Evolutionary conservation across 2,113 vertebrate genomes (phyloP).

Genomic region (Diadophis punctatus): DNA sequence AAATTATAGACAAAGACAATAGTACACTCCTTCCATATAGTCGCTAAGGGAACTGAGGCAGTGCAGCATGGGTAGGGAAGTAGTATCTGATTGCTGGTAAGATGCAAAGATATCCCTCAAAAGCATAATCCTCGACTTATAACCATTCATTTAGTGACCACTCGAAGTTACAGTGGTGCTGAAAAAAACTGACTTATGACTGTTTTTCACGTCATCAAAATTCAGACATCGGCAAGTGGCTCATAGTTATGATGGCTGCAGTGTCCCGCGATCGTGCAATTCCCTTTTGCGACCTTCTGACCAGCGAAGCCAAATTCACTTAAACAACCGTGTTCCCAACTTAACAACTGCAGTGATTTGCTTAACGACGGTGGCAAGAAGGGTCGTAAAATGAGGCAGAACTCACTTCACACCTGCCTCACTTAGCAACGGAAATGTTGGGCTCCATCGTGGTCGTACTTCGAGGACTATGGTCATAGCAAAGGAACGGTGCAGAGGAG

Average conservation of each 20-base stretch:
- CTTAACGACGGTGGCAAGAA: neutral
- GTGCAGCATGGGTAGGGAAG: neutral
- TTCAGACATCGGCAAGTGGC: too few species aligned
- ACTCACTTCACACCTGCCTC: neutral
- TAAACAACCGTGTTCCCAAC: too few species aligned
- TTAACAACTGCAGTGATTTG: neutral
- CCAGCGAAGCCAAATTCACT: too few species aligned
- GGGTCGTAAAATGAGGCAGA: neutral
- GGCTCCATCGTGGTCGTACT: neutral
- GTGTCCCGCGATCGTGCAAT: too few species aligned
- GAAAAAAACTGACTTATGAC: neutral
- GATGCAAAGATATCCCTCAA: neutral
- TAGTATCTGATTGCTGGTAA: neutral
- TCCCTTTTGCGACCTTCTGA: neutral
- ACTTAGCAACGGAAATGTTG: neutral
- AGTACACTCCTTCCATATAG: neutral
- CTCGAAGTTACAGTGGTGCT: neutral
- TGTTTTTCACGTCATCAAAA: neutral
- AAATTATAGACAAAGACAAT: neutral
- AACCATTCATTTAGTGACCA: neutral
- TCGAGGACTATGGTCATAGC: accelerated
- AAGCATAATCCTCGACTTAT: neutral
- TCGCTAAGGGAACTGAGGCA: neutral
- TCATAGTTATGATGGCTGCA: neutral
- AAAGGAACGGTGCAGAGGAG: too few species aligned